Percentiles rank a stretch among this genome's conserved stretches.
These are phyloP conservation scores for Cochlearius cochlearius DNA, from an alignment of 2,113 vertebrate species.

Conservation along the genomic window DNA sequence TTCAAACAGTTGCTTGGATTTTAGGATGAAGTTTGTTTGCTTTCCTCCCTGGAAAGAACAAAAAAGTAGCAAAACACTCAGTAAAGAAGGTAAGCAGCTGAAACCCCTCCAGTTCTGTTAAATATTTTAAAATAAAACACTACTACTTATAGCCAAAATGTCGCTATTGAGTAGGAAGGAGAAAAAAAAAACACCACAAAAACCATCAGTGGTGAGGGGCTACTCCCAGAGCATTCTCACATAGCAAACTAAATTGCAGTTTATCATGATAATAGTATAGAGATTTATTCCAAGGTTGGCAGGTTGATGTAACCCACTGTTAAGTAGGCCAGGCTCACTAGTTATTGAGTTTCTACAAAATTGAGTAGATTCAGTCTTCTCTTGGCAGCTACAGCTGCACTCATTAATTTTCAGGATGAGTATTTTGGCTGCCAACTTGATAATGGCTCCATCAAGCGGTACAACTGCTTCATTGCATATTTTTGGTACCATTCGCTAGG, in stretches of 20 bases:
- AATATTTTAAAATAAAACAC: neutral
- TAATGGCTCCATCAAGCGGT: conserved; percentile 14
- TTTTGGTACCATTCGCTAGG: neutral
- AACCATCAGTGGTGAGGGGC: rapidly evolving
- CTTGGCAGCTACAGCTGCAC: neutral
- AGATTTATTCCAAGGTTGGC: neutral
- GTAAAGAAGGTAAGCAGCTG: neutral
- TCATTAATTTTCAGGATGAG: neutral
- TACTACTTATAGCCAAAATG: neutral
- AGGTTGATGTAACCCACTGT: neutral
- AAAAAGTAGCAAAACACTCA: neutral
- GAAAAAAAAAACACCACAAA: neutral
- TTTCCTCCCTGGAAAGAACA: neutral
- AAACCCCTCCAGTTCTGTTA: neutral
- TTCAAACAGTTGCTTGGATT: neutral
- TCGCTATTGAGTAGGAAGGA: neutral
- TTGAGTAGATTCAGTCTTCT: neutral
- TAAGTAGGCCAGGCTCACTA: neutral
- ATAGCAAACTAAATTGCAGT: neutral
- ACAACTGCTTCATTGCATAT: neutral
- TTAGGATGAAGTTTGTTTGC: neutral
- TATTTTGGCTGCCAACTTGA: neutral
- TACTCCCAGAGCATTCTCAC: neutral
- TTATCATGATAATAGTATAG: neutral
- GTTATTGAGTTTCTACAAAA: neutral